A percentile compares a stretch with the other conserved stretches of the same genome.
phyloP scores from a whole-genome alignment of 2,797 vertebrate species.

The Uromys caudimaculatus region DNA sequence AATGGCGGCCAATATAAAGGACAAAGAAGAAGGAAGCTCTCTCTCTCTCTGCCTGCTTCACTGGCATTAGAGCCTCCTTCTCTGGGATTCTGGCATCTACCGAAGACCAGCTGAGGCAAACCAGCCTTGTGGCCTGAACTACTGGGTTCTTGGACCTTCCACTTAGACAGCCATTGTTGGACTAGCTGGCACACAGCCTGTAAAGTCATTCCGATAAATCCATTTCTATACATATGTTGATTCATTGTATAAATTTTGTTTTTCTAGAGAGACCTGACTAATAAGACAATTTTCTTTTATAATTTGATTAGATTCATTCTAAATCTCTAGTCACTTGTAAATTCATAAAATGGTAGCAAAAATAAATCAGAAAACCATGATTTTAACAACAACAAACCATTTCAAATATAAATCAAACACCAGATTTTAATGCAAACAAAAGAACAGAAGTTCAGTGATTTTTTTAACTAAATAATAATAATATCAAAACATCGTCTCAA shows the following conservation, averaged over 20 bases:
- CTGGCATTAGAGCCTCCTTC: neutral
- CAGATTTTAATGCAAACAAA: slow-evolving; percentile 15
- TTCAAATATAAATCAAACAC: neutral
- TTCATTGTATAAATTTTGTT: neutral
- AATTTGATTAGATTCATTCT: neutral
- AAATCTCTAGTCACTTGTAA: slow-evolving; percentile 33
- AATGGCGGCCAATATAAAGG: neutral
- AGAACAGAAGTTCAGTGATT: neutral
- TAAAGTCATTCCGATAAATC: no score
- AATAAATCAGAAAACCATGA: slow-evolving; percentile 35
- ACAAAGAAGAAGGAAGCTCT: neutral
- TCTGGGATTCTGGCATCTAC: no score
- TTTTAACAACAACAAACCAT: slow-evolving; percentile 38
- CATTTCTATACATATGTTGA: neutral
- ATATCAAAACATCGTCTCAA: slow-evolving; percentile 38
- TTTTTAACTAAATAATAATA: slow-evolving; percentile 17
- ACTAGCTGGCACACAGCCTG: neutral
- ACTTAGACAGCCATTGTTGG: neutral
- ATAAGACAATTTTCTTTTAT: neutral
- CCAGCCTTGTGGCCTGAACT: neutral
- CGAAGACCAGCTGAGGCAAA: neutral
- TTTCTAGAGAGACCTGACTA: neutral
- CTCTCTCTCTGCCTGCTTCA: neutral
- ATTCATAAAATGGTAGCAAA: slow-evolving; percentile 41
- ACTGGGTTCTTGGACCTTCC: neutral